A percentile compares a stretch with the other conserved stretches of the same genome.
phyloP scores from a whole-genome alignment of 2,888 invertebrate species.

The Timema cristinae region DNA sequence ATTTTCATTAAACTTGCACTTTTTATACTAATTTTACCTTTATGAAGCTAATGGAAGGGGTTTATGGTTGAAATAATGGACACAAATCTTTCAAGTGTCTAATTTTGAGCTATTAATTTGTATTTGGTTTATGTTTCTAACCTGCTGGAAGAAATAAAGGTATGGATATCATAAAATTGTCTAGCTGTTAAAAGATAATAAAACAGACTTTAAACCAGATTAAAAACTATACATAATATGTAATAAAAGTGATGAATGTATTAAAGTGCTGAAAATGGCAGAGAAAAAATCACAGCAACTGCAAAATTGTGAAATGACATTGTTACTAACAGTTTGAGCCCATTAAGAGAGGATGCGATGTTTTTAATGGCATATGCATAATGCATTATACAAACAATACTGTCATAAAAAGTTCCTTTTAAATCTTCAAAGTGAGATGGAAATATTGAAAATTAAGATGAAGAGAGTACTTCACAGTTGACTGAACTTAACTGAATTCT shows the following conservation, averaged over 20 bases:
- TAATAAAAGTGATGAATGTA: too few species aligned
- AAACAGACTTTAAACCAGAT: constrained; percentile 13
- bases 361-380: too few species aligned
- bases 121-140: background rate
- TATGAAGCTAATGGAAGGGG: too few species aligned
- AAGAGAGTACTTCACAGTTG: constrained; percentile 5
- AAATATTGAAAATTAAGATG: too few species aligned
- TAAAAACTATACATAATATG: constrained; percentile 11
- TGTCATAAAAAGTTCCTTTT: constrained; percentile 13
- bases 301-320: constrained; percentile 10
- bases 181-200: constrained; percentile 1
- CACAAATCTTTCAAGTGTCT: too few species aligned
- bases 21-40: too few species aligned
- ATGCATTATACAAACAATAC: too few species aligned
- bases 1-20: too few species aligned
- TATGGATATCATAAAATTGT: constrained; percentile 12
- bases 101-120: constrained; percentile 13
- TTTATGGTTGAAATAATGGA: too few species aligned
- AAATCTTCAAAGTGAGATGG: constrained; percentile 6
- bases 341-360: constrained; percentile 14
- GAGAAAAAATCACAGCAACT: constrained; percentile 9
- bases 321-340: constrained; percentile 2
- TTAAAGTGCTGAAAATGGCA: too few species aligned
- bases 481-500: background rate
- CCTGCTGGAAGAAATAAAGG: background rate